Evolutionary conservation across 1,140 invertebrate species (phyloP).

Genomic region (Scaptomyza graminum): DNA sequence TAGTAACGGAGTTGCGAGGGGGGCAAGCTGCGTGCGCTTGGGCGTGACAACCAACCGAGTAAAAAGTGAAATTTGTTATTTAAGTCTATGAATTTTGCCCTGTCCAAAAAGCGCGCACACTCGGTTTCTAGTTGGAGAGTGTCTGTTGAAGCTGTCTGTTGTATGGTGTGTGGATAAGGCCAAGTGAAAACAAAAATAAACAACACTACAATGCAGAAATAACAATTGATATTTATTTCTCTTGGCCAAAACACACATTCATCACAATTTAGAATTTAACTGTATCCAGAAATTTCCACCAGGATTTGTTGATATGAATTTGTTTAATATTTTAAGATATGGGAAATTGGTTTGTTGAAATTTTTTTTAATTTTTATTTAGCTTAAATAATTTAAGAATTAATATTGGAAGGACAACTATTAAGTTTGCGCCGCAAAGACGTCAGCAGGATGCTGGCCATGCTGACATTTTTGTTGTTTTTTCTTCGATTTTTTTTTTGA

Average conservation of each 20-base stretch:
- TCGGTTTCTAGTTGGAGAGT: neutral
- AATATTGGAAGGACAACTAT: no score
- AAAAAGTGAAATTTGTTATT: constrained; percentile 43
- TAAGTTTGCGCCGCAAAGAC: constrained; percentile 47
- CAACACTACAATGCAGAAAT: constrained; percentile 20
- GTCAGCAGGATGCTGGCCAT: constrained; percentile 66
- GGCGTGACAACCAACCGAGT: constrained; percentile 37
- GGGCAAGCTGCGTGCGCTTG: constrained; percentile 13
- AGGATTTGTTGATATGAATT: no score
- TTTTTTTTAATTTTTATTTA: no score
- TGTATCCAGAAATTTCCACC: no score
- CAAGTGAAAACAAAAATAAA: constrained; percentile 46
- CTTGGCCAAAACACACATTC: neutral
- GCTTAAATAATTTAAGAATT: no score
- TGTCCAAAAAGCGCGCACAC: neutral
- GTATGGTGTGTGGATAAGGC: constrained; percentile 20
- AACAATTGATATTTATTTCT: neutral
- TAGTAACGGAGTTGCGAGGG: constrained; percentile 37
- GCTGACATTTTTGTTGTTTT: constrained; percentile 17
- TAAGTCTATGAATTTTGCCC: constrained; percentile 15
- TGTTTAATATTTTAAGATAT: no score
- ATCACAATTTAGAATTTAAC: no score
- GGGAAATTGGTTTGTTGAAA: no score
- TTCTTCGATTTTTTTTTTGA: constrained; percentile 25
- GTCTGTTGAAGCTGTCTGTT: neutral